Conservation (phyloP, 2,888 invertebrate genomes). For the Euclidia mi region DNA sequence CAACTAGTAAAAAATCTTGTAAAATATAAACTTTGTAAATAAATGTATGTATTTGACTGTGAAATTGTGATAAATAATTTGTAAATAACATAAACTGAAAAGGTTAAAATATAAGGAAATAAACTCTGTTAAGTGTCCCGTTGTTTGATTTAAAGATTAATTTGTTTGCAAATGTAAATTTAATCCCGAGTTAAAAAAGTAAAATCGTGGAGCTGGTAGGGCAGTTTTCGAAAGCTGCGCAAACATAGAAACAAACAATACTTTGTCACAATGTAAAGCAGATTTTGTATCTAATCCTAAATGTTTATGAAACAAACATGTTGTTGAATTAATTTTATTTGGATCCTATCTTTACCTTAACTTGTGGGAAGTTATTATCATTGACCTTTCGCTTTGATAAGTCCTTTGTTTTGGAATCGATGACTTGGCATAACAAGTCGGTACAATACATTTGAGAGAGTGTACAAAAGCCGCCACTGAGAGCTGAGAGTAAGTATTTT, state of each 20-base stretch:
- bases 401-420: no score
- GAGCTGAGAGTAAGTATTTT: no score
- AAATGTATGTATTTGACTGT: constrained; percentile 77
- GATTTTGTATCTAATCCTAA: constrained; percentile 22
- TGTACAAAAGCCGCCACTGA: no score
- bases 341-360: constrained; percentile 1
- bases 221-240: constrained; percentile 25
- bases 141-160: constrained; percentile 45
- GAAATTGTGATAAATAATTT: constrained; percentile 83
- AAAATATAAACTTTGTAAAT: constrained; percentile 68
- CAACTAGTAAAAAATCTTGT: constrained; percentile 37
- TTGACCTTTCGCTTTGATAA: no score
- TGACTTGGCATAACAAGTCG: no score
- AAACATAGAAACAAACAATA: constrained; percentile 35
- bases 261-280: constrained; percentile 27
- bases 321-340: constrained; percentile 10
- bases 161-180: constrained; percentile 20
- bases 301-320: constrained; percentile 13
- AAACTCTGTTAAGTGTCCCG: constrained; percentile 57
- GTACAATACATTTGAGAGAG: no score
- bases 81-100: constrained; percentile 68
- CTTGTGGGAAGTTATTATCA: neutral
- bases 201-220: constrained; percentile 17
- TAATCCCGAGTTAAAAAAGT: constrained; percentile 15
- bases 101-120: constrained; percentile 60